Base-by-base conservation (phyloP, 2,888 invertebrate species). In the Acanthopleura granulata region DNA sequence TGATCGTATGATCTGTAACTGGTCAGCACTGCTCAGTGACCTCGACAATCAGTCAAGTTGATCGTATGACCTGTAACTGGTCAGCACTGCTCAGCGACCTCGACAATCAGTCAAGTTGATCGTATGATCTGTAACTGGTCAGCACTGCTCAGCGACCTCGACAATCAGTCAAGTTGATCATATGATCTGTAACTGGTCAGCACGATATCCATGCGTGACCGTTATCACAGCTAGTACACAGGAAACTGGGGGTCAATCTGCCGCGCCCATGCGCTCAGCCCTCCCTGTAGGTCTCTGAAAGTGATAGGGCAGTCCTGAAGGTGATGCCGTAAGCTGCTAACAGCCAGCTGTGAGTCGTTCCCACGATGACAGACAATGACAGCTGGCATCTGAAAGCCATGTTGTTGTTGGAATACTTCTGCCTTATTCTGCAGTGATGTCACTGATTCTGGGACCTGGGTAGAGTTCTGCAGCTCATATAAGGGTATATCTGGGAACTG, bases 291-390 rank as follows among this genome's bases (percentile, higher is more conserved):
- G 89, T 97, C 97, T 82, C 92, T 92, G 49, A 95, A 89, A 6
- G 80, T 76, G 16, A 91, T 83, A 18, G 81, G 77, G 22, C 75
- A 72, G 61, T 82, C 80, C 81, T 92, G 91, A 14, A 91, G 78
- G 57, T 79, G 81, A 18, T 88, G 81, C 73, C 81, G 81, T 12
- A 97, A 91, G 77, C 92, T 92, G 82, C 92, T 90, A 0, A 95
- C 95, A 0, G 95, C 97, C 74, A 94, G 90, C 89, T 99, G 99
- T 0, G 99, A 99, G 90, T 99, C 98, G 91, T 99, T 99, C n/a
- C 99, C 99, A 74, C 97, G 93, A 27, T 98, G 94, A 88, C 99
- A 99, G 1, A 99, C 91, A 74, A 97, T 93, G 82, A 94, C 93
- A 49, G 97, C 95, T 95, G 92, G 29, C 29, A 66, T 27, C 3